Percentiles rank a stretch among this genome's conserved stretches.
Conservation (phyloP, 1,140 invertebrate species). For the Pachypeltis micranthus region DNA sequence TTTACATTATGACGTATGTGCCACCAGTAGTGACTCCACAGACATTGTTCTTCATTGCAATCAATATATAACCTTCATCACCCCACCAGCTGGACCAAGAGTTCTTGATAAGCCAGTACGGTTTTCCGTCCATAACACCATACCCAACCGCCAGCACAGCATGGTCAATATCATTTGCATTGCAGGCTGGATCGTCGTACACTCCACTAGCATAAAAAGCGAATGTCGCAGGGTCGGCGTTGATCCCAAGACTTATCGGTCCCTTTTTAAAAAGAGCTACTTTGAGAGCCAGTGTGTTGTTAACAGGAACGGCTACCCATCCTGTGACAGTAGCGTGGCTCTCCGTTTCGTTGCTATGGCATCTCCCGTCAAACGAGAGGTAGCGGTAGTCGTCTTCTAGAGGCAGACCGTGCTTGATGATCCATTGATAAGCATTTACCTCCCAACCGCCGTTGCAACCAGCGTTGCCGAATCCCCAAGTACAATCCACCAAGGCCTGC, state of each 20-base stretch:
- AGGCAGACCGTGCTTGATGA: background rate
- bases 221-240: conserved; percentile 25
- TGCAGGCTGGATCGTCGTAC: conserved; percentile 56
- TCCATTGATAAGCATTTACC: conserved; percentile 42
- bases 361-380: background rate
- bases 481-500: conserved; percentile 66
- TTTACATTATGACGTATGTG: too few relatives aligned
- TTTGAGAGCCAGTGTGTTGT: background rate
- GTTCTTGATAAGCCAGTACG: conserved; percentile 76
- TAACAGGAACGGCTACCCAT: background rate
- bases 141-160: conserved; percentile 80
- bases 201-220: conserved; percentile 57
- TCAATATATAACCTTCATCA: too few relatives aligned
- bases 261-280: background rate
- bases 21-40: too few relatives aligned
- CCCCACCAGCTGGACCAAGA: too few relatives aligned
- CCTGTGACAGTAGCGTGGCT: background rate
- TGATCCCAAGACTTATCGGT: background rate
- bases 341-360: background rate
- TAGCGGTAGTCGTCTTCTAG: background rate
- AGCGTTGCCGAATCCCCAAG: background rate
- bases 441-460: background rate
- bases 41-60: too few relatives aligned
- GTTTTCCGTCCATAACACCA: conserved; percentile 48
- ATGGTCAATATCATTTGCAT: conserved; percentile 61